A percentile compares a stretch with the other conserved stretches of the same genome.
Conservation (phyloP, 1,140 invertebrate species). For the Pseudomyrmex cubaensis region DNA sequence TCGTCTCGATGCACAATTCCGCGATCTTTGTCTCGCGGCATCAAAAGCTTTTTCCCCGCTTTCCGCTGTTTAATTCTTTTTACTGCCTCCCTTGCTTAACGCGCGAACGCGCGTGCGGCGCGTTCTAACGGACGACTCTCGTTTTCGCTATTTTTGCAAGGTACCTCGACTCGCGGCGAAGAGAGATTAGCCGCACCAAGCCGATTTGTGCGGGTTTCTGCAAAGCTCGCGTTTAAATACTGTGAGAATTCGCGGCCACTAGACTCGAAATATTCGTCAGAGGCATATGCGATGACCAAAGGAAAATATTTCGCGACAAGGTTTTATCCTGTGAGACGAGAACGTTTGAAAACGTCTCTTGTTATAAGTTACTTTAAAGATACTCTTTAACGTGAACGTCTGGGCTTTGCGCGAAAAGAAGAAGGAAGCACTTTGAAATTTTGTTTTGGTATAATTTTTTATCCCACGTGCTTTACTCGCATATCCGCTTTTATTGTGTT, state of each 20-base stretch:
- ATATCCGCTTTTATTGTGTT: too few relatives aligned
- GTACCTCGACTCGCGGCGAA: slow-evolving; percentile 38
- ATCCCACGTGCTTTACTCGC: too few relatives aligned
- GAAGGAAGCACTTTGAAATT: too few relatives aligned
- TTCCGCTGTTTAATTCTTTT: slow-evolving; percentile 33
- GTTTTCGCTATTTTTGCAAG: slow-evolving; percentile 56
- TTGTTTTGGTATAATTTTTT: too few relatives aligned
- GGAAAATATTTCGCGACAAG: slow-evolving; percentile 15
- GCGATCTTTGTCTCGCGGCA: slow-evolving; percentile 27
- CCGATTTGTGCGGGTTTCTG: slow-evolving; percentile 42
- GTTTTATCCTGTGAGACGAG: neutral
- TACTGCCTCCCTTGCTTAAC: slow-evolving; percentile 20
- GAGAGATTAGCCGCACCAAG: slow-evolving; percentile 51
- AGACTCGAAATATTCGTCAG: slow-evolving; percentile 36
- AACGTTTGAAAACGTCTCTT: too few relatives aligned
- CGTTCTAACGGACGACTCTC: slow-evolving; percentile 12
- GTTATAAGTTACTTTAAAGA: too few relatives aligned
- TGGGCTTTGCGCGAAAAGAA: too few relatives aligned
- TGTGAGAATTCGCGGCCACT: slow-evolving; percentile 8
- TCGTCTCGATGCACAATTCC: neutral
- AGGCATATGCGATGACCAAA: neutral
- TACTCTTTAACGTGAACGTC: too few relatives aligned
- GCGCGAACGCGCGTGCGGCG: slow-evolving; percentile 15
- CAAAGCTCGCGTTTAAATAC: slow-evolving; percentile 54
- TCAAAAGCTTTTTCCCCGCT: neutral